Conservation (phyloP, 2,113 vertebrate genomes). For the Paralichthys olivaceus region DNA sequence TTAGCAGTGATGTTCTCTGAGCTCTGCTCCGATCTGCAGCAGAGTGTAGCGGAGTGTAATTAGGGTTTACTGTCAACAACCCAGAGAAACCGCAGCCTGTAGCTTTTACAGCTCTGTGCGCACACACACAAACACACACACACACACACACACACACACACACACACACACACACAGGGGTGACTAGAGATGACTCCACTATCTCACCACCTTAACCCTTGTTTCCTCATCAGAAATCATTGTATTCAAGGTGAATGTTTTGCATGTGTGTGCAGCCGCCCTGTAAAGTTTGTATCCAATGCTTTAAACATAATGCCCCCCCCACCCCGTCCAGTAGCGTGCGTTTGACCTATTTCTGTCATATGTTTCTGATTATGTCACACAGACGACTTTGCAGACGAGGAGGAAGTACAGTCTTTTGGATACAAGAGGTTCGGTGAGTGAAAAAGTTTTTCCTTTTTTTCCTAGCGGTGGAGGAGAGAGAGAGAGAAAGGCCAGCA, state of each 20-base stretch:
- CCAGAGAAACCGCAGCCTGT: conserved; percentile 73
- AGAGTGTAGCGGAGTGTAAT: conserved; percentile 75
- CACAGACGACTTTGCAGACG: conserved; percentile 95
- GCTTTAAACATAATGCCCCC: conserved; percentile 6
- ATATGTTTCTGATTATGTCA: conserved; percentile 74
- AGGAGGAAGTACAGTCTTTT: conserved; percentile 98
- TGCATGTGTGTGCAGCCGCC: neutral
- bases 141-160: conserved; percentile 7
- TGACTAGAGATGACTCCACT: conserved; percentile 18
- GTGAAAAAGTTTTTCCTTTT: conserved; percentile 69
- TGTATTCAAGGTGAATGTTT: conserved; percentile 1
- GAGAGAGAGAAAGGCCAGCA: neutral
- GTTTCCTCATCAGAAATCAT: neutral
- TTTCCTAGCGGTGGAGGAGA: conserved; percentile 24
- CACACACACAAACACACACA: conserved; percentile 51
- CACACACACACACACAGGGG: conserved; percentile 50
- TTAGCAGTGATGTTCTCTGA: conserved; percentile 71
- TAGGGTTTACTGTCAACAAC: conserved; percentile 80
- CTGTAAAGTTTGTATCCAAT: conserved; percentile 9
- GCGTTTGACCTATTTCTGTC: conserved; percentile 31
- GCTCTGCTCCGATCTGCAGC: conserved; percentile 58
- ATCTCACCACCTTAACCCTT: conserved; percentile 6
- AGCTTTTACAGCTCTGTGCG: conserved; percentile 64
- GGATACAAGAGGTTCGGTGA: conserved; percentile 99
- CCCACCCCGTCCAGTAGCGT: neutral